A percentile compares a stretch with the other conserved stretches of the same genome.
These are phyloP conservation scores for Solea senegalensis DNA, from an alignment of 2,113 vertebrate genomes.

Conservation along the genomic window DNA sequence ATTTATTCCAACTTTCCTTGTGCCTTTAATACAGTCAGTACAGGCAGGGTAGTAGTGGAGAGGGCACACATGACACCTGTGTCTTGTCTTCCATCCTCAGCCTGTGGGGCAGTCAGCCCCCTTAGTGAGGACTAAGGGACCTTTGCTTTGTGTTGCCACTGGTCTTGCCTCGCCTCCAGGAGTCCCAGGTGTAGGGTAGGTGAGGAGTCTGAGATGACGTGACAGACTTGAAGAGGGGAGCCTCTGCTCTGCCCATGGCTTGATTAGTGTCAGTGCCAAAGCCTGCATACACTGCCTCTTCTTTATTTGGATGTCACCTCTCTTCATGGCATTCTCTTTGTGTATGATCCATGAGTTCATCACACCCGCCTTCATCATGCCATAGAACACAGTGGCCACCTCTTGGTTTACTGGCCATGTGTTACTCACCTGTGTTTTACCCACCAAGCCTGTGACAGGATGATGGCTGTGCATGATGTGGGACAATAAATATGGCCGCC, in stretches of 20 bases:
- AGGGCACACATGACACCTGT: too few relatives aligned
- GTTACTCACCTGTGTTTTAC: background rate
- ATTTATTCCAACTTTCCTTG: too few relatives aligned
- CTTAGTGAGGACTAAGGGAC: too few relatives aligned
- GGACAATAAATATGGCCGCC: background rate
- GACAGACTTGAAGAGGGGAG: background rate
- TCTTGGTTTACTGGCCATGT: background rate
- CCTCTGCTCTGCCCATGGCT: background rate
- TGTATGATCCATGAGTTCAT: too few relatives aligned
- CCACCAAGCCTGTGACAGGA: background rate
- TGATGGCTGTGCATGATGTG: background rate
- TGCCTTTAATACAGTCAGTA: too few relatives aligned
- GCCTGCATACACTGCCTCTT: background rate
- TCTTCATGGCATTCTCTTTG: too few relatives aligned
- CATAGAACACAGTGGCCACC: background rate
- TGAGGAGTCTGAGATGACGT: slow-evolving; percentile 2
- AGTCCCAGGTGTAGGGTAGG: background rate
- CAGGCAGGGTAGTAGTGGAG: too few relatives aligned
- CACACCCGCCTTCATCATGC: background rate
- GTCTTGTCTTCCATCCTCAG: too few relatives aligned
- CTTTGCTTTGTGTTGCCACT: too few relatives aligned
- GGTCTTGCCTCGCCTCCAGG: too few relatives aligned
- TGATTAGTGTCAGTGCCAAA: background rate
- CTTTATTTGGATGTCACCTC: background rate
- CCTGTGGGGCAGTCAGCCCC: too few relatives aligned